Percentiles rank a stretch among this genome's conserved stretches.
These are phyloP conservation scores for Premnoplex brunnescens DNA, from an alignment of 2,797 vertebrate genomes.

Conservation along the genomic window DNA sequence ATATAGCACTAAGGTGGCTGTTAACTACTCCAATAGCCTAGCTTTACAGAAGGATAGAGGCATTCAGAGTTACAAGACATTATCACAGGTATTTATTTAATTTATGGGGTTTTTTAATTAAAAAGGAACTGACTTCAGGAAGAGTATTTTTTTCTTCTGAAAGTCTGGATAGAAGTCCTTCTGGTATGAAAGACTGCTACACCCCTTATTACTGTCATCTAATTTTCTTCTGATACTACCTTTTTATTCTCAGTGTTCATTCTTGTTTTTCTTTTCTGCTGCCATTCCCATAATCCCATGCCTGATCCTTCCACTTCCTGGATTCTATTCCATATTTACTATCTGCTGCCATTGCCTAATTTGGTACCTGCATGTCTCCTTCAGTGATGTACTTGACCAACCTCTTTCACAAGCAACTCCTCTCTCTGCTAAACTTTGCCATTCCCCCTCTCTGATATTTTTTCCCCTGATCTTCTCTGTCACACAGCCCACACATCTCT, in stretches of 20 bases:
- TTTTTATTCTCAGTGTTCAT: not conserved
- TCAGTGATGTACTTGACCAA: not conserved
- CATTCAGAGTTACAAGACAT: not conserved
- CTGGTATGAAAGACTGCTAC: not conserved
- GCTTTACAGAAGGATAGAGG: not conserved
- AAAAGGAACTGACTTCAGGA: not conserved
- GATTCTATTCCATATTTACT: not conserved
- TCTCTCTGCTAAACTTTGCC: not conserved
- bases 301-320: not conserved
- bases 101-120: not conserved
- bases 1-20: not conserved
- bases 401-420: not conserved
- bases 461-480: not conserved
- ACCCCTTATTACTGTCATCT: not conserved
- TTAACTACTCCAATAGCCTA: not conserved
- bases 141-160: not conserved
- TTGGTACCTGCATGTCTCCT: not conserved
- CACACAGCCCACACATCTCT: fast-evolving
- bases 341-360: not conserved
- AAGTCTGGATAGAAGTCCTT: not conserved
- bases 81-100: too few relatives aligned
- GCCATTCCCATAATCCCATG: not conserved
- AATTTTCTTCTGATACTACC: not conserved
- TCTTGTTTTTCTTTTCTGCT: not conserved
- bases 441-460: not conserved